Conservation (phyloP, 2,113 vertebrate species). For the Pseudorectes ferrugineus region DNA sequence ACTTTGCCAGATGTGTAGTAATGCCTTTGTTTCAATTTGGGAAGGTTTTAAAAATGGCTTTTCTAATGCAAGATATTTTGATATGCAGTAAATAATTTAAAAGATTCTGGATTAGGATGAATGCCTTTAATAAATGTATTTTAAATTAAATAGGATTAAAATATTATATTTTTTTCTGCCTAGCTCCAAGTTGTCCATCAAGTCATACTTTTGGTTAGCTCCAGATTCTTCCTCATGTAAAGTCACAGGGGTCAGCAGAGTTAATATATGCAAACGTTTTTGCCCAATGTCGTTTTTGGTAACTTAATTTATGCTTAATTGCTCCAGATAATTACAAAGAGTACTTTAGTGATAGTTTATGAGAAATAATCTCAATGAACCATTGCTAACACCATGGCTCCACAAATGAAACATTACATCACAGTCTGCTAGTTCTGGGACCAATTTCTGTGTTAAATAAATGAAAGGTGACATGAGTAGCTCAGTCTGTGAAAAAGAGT, state of each 20-base stretch:
- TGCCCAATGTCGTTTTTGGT: background rate
- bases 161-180: background rate
- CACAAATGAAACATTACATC: background rate
- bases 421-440: background rate
- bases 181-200: background rate
- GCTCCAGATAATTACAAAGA: background rate
- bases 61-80: background rate
- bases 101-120: background rate
- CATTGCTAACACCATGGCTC: background rate
- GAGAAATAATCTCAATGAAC: background rate
- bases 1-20: background rate
- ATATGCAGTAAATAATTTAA: background rate
- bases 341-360: background rate
- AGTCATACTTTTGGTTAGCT: background rate
- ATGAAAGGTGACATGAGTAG: background rate
- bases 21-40: background rate
- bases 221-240: background rate
- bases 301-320: slow-evolving; percentile 7
- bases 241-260: background rate
- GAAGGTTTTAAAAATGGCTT: background rate
- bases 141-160: background rate
- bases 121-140: background rate
- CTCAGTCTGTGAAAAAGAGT: background rate
- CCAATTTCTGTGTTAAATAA: background rate
- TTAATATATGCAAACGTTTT: background rate